A percentile compares a stretch with the other conserved stretches of the same genome.
phyloP scores from a whole-genome alignment of 2,797 vertebrate species.

The Ara ararauna region DNA sequence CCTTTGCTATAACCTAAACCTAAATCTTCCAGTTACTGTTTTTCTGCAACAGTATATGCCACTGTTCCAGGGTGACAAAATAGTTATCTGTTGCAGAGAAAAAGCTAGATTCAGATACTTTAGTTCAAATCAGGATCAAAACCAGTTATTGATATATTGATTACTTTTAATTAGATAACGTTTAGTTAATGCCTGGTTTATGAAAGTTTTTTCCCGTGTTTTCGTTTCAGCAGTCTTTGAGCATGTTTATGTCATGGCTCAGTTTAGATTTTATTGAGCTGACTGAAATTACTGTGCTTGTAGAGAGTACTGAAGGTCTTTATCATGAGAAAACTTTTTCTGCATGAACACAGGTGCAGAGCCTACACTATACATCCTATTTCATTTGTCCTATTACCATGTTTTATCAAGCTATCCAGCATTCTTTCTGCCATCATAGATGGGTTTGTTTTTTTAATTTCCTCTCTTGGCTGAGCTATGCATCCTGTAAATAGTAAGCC shows the following conservation, averaged over 20 bases:
- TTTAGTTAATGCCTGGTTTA: constrained; percentile 25
- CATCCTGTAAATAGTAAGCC: neutral
- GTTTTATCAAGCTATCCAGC: neutral
- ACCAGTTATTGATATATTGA: neutral
- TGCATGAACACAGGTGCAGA: neutral
- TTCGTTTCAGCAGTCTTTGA: neutral
- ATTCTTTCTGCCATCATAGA: neutral
- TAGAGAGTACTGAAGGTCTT: constrained; percentile 22
- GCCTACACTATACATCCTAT: neutral
- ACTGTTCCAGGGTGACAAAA: neutral
- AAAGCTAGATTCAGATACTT: neutral
- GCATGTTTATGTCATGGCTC: constrained; percentile 1
- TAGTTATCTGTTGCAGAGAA: neutral
- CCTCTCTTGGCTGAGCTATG: neutral
- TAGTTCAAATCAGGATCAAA: neutral
- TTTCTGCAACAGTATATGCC: constrained; percentile 23
- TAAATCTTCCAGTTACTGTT: neutral
- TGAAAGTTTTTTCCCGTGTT: neutral
- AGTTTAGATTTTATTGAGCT: constrained; percentile 47
- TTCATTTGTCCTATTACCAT: neutral
- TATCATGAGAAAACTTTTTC: constrained; percentile 19
- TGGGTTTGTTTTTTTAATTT: neutral
- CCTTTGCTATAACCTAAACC: neutral
- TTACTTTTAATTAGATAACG: constrained; percentile 6
- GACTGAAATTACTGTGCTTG: neutral